Evolutionary conservation across 92 coral and sea anemone species (phyloP).

Genomic region (Montipora capitata): DNA sequence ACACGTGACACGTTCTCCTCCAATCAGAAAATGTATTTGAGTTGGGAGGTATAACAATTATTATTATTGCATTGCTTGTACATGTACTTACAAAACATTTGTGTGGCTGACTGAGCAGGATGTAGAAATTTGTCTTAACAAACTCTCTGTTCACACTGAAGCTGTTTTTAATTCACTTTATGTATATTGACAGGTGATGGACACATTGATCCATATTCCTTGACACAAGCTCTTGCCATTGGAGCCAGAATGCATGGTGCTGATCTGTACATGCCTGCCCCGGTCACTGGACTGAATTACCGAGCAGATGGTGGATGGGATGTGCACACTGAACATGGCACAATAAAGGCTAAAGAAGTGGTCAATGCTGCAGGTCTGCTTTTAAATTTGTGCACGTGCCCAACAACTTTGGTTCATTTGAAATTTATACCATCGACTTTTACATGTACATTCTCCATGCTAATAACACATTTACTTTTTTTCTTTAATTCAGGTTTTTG

Average conservation of each 20-base stretch:
- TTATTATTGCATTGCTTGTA: no score
- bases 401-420: no score
- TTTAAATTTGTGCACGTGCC: no score
- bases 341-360: conserved; percentile 91
- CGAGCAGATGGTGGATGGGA: conserved; percentile 95
- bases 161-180: neutral
- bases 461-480: neutral
- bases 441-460: neutral
- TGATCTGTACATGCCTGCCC: conserved; percentile 97
- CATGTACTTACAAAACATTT: neutral
- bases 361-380: conserved; percentile 95
- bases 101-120: no score
- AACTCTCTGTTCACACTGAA: no score
- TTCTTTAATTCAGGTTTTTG: conserved; percentile 82
- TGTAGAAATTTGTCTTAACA: no score
- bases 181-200: conserved; percentile 83
- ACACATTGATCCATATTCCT: conserved; percentile 96
- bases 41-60: no score
- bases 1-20: no score
- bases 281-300: conserved; percentile 86
- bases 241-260: conserved; percentile 98
- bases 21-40: no score
- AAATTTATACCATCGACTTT: no score
- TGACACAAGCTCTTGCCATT: conserved; percentile 96
- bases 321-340: conserved; percentile 93